Percentiles rank a stretch among this genome's conserved stretches.
These are phyloP conservation scores for Rhinoraja longicauda DNA, from an alignment of 2,797 vertebrate species.

Conservation along the genomic window DNA sequence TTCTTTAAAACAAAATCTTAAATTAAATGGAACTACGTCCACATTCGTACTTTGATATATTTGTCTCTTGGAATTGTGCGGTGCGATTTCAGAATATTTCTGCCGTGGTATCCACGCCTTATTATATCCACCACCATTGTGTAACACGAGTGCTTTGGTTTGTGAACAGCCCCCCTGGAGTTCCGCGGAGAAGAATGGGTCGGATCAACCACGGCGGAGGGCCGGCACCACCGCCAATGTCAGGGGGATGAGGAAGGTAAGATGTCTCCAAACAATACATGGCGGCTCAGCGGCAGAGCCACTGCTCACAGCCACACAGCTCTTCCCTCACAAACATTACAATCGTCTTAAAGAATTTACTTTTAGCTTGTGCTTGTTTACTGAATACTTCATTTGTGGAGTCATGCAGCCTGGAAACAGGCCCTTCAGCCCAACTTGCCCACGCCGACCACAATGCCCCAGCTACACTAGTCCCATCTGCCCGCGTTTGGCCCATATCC, in stretches of 20 bases:
- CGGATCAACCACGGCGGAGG: slow-evolving; percentile 74
- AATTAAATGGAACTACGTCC: neutral
- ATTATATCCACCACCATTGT: neutral
- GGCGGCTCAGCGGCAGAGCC: no score
- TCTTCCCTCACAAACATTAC: no score
- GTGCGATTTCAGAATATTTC: neutral
- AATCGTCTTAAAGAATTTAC: no score
- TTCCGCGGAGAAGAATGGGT: slow-evolving; percentile 82
- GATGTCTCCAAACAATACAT: neutral
- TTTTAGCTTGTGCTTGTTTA: no score
- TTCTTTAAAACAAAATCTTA: neutral
- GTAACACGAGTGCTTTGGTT: slow-evolving; percentile 36
- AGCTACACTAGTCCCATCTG: no score
- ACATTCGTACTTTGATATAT: neutral
- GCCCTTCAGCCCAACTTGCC: no score
- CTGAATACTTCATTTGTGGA: no score
- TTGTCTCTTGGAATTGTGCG: neutral
- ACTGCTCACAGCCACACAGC: no score
- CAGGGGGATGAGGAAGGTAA: slow-evolving; percentile 97
- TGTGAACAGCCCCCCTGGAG: slow-evolving; percentile 73
- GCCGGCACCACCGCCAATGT: slow-evolving; percentile 86
- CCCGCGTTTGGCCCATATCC: no score
- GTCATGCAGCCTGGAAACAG: no score
- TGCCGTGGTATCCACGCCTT: neutral
- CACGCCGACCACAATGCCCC: no score